Evolutionary conservation across 2,888 invertebrate genomes (phyloP), one percentile per base, ranked within the genome.

Genomic region (Nebria brevicollis): DNA sequence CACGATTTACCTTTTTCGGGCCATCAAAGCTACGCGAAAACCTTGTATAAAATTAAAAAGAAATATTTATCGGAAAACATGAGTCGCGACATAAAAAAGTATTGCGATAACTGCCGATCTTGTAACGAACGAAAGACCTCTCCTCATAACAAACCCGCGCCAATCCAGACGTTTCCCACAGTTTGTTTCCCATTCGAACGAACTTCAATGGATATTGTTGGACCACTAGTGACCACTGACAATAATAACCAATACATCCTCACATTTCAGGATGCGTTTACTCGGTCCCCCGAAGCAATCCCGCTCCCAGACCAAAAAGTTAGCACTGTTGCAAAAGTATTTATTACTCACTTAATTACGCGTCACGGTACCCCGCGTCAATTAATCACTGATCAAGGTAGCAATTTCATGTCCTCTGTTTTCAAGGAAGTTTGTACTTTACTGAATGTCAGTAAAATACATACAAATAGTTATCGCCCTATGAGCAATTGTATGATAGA

Each of bases 181-280:
- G 79, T 82, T 0, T 15, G 75, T 1, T 34, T 34, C 25, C 85
- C 85, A 7, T 85, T 85, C 77, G 83, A 85, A 66, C 68, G 84
- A 26, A 82, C 83, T 3, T 77, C 83, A 13, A 82, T 86, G 83
- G 86, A 86, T 74, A 83, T 87, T n/a, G 85, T 85, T 1, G 86
- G 86, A 5, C 86, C 85, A 0, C 75, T 86, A 25, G 82, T 83
- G 3, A 82, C 75, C 3, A 84, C 85, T 7, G 4, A 78, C 0
- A 70, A 74, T 6, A 85, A 85, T 26, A 85, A 85, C 75, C 83
- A 83, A 64, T 87, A 86, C 72, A 78, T 87, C n/a, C 64, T 87
- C 2, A 86, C 87, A 0, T 84, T 85, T 54, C 82, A 83, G 25
- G 86, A 86, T 15, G 20, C 20, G 20, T 20, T 20, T 20, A 20